Base-by-base conservation (phyloP, 2,888 invertebrate species). In the Palloptera scutellata region DNA sequence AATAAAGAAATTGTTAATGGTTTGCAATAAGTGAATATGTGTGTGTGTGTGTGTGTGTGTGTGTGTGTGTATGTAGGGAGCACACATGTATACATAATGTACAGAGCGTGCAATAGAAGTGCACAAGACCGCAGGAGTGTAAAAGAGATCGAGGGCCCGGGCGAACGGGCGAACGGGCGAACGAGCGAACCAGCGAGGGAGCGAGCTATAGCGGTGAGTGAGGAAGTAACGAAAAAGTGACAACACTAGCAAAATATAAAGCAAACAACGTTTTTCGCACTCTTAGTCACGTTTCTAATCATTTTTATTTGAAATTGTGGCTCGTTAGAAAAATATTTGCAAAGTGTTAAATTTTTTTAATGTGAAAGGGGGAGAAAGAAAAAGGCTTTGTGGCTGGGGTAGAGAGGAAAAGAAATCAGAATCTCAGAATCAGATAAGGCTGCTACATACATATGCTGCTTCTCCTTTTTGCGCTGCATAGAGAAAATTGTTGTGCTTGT, bases 241-340 rank as follows among this genome's bases (percentile, higher is more conserved):
- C 77, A 76, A 57, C 64, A 64, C 64, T 64, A 64, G 60, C 75
- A 74, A 73, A 72, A 76, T 77, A 64, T 64, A 64, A 66, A 66
- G 60, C 65, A 66, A 66, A 66, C 59, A 65, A 52, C 65, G 65
- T 72, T 75, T 77, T 78, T 78, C 78, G 77, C 78, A 79, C 79
- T 79, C 80, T 80, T 80, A 80, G 80, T 80, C 80, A 80, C 80
- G 80, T 80, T 79, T 79, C 80, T 80, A 81, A 81, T 80, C 79
- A 80, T 80, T 80, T 80, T 78, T 79, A 79, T 79, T 79, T 78
- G 79, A 71, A 70, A 71, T 62, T 69, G 76, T 77, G 76, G 78
- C 79, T 78, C 76, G 76, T 75, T 77, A 77, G 74, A 76, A 76
- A 78, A 66, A 66, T 66, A 61, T 66, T 66, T 66, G 65, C 54